These are phyloP conservation scores for Scytalopus superciliaris DNA, from an alignment of 2,113 vertebrate genomes.

Conservation along the genomic window DNA sequence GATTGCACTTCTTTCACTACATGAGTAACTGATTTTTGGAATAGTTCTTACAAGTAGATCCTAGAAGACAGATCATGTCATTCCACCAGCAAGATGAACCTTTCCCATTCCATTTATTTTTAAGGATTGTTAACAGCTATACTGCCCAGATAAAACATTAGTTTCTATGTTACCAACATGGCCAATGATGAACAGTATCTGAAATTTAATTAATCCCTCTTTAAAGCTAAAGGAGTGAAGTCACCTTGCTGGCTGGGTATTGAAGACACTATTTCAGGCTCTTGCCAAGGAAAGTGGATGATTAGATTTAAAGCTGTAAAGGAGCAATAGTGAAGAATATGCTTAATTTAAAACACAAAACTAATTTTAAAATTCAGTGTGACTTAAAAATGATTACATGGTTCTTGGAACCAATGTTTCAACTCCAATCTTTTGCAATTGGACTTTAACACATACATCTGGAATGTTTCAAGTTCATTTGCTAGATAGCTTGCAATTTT, in stretches of 20 bases:
- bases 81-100: not conserved
- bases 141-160: not conserved
- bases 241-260: not conserved
- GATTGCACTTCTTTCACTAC: not conserved
- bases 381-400: not conserved
- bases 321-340: not conserved
- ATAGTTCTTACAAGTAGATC: not conserved
- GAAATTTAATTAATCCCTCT: not conserved
- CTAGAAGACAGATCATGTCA: not conserved
- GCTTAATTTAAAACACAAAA: not conserved
- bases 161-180: not conserved
- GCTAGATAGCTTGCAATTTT: conserved; percentile 1
- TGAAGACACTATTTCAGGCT: not conserved
- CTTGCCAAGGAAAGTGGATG: not conserved
- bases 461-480: conserved; percentile 15
- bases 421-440: not conserved
- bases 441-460: not conserved
- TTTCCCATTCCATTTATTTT: not conserved
- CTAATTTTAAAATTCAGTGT: not conserved
- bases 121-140: not conserved
- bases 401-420: not conserved
- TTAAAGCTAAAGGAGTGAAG: not conserved
- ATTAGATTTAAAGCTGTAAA: not conserved
- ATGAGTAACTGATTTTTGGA: not conserved
- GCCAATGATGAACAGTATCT: not conserved